These are phyloP conservation scores for Trichonephila clavata DNA, from an alignment of 1,140 invertebrate genomes.

Conservation along the genomic window DNA sequence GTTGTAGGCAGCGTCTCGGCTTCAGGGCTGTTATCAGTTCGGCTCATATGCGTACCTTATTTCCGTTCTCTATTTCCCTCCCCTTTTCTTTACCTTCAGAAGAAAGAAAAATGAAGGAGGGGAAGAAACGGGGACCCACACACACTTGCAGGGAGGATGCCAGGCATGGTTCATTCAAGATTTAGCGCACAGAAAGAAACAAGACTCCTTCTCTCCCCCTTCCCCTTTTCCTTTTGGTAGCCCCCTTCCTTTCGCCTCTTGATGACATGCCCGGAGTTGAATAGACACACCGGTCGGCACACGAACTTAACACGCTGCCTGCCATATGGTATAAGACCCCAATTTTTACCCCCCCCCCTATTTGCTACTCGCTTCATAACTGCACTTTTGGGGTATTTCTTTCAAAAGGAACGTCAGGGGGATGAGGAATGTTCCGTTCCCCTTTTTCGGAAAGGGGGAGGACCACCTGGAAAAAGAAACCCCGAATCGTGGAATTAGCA, in stretches of 20 bases:
- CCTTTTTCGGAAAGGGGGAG: constrained; percentile 10
- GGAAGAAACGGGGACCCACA: background rate
- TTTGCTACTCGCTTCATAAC: background rate
- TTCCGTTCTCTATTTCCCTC: background rate
- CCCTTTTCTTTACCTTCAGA: background rate
- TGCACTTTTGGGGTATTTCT: constrained; percentile 6
- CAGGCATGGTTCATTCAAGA: constrained; percentile 7
- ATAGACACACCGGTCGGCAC: constrained; percentile 49
- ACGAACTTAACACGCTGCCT: constrained; percentile 48
- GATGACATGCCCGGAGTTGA: constrained; percentile 9
- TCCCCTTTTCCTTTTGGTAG: background rate
- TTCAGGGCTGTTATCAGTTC: background rate
- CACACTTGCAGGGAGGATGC: constrained; percentile 20
- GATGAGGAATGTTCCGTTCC: background rate
- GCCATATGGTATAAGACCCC: constrained; percentile 19
- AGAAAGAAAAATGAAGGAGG: background rate
- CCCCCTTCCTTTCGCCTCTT: constrained; percentile 36
- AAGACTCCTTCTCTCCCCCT: background rate
- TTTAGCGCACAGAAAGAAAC: background rate
- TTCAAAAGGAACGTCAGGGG: background rate
- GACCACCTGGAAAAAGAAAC: constrained; percentile 1
- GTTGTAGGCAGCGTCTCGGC: background rate
- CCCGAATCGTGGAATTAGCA: constrained; percentile 34
- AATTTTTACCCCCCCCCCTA: background rate
- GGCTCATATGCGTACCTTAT: background rate